These are phyloP conservation scores for Rousettus madagascariensis DNA, from an alignment of 2,797 vertebrate genomes.

Conservation along the genomic window DNA sequence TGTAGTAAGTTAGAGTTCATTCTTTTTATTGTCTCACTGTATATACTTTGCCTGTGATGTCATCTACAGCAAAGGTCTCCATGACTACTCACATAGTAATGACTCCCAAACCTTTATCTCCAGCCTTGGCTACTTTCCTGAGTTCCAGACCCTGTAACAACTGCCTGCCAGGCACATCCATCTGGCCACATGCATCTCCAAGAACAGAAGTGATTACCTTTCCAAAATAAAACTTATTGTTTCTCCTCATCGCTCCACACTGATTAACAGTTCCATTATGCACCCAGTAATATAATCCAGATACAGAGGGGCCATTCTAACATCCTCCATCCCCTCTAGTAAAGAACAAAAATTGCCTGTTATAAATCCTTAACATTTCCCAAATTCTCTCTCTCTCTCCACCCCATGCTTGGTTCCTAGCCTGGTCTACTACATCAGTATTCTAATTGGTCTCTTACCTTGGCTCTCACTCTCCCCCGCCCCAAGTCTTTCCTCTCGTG, in stretches of 20 bases:
- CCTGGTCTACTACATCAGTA: neutral
- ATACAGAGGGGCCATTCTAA: neutral
- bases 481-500: neutral
- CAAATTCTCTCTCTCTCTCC: neutral
- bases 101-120: neutral
- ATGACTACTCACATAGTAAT: neutral
- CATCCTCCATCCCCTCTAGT: neutral
- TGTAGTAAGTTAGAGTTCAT: neutral
- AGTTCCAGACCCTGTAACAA: neutral
- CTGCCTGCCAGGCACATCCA: neutral
- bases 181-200: neutral
- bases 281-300: neutral
- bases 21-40: neutral
- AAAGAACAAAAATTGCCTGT: neutral
- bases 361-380: neutral
- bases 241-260: neutral
- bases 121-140: neutral
- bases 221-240: slow-evolving; percentile 21
- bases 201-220: neutral
- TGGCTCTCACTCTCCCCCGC: neutral
- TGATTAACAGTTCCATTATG: neutral
- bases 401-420: neutral
- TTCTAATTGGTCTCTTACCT: neutral
- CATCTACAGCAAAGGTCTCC: neutral
- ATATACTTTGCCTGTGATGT: neutral